Base-by-base conservation (phyloP, 2,888 invertebrate species). In the Melanotus villosus region DNA sequence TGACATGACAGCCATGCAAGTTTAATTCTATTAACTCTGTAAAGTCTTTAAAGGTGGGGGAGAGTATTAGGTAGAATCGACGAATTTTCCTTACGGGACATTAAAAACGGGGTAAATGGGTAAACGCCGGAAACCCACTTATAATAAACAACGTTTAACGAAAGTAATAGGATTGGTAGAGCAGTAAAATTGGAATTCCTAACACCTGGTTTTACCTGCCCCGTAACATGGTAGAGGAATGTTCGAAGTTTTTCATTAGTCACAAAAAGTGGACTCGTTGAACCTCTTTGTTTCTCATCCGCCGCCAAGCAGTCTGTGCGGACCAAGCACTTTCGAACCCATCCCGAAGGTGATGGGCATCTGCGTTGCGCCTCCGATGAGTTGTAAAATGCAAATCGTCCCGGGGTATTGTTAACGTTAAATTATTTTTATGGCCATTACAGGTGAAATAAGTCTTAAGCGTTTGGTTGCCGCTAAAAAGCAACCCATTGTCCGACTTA, bases 321-420 rank as follows among this genome's bases (percentile, higher is more conserved):
- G 57, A 47, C 56, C 54, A 65, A n/a, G 38, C 50, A 50, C 58
- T 65, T 59, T 66, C 54, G 57, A 60, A n/a, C 43, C 59, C 63
- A 58, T 66, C 32, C 18, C 21, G 32, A 58, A 26, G 41, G 47
- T 52, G 66, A 58, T 70, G 70, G 68, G 66, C 75, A 64, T 64
- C 68, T 70, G 58, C 64, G 63, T 63, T 70, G 68, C 71, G 70
- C 72, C 73, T 71, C 64, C 77, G 76, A 76, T 78, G 77, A 78
- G 76, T 78, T 77, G 76, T 78, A 78, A 78, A 77, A 77, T 76
- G 77, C 76, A 78, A 78, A 78, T 78, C 72, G 75, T 68, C 72
- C 68, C 59, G 72, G 70, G 73, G 75, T 73, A 77, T 78, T 78
- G 78, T 78, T 78, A 77, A 75, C 72, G 70, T 75, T 75, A 76